Evolutionary conservation across 2,888 invertebrate genomes (phyloP), one percentile per base, ranked within the genome.

Genomic region (Ferdinandea cuprea): DNA sequence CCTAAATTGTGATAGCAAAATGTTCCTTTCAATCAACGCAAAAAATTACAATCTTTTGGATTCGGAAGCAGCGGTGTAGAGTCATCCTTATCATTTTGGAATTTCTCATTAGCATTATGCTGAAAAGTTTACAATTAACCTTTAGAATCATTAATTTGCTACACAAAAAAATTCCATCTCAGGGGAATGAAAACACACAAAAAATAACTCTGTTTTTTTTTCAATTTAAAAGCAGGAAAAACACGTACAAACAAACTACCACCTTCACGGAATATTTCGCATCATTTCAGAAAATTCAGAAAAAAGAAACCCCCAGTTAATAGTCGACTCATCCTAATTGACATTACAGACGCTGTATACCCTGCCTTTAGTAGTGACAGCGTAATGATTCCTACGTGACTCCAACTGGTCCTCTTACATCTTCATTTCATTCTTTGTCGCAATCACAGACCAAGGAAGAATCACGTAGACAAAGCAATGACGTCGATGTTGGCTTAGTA

Each of bases 311-410:
- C 35, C 48, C 40, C 68, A 42, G 74, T 56, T 80, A 74, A 80
- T 69, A 74, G 61, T 68, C 73, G 56, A 42, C 74, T 74, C 63
- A 74, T 32, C 63, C 80, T 74, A 80, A 80, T 80, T 80, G 74
- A 63, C 80, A 74, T 37, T 17, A 19, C 30, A 19, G 13, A n/a
- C n/a, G 9, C 32, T 19, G 35, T 35, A 0, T 21, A 4, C 15
- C 3, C 21, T 40, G 37, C 15, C 56, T 37, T 21, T 17, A 17
- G 8, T 35, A 50, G 54, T 65, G 63, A 73, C 72, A 63, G 54
- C 46, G 44, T 80, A 74, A 80, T 80, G 74, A 58, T 74, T 74
- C 37, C 58, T 69, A 80, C 80, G 80, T 80, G 80, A 74, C 79
- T 68, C 48, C 48, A 35, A 37, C 42, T 44, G 73, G 54, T 59